Percentiles rank a stretch among this genome's conserved stretches.
phyloP scores from a whole-genome alignment of 1,140 invertebrate species.

The Pseudomyrmex flavicornis region DNA sequence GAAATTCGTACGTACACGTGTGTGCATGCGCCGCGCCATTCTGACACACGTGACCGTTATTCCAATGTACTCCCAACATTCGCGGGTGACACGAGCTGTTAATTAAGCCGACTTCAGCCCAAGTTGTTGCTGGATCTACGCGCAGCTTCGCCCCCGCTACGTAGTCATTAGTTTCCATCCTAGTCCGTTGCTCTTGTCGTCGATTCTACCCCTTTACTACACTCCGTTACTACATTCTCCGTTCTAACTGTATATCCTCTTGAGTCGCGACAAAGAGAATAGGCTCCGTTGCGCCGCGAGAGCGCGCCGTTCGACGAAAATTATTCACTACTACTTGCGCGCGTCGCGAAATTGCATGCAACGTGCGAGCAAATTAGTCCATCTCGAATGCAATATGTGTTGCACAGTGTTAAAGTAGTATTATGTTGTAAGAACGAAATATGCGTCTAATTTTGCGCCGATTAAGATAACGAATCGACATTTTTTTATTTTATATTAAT shows the following conservation, averaged over 20 bases:
- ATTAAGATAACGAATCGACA: not conserved
- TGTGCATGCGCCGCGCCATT: conserved; percentile 15
- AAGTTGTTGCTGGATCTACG: conserved; percentile 55
- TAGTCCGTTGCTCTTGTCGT: conserved; percentile 22
- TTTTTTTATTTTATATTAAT: not conserved
- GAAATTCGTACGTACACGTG: conserved; percentile 16
- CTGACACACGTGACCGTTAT: conserved; percentile 48
- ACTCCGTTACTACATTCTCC: not conserved
- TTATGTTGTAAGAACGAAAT: not conserved
- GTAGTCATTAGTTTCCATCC: conserved; percentile 17
- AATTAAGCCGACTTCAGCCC: conserved; percentile 71
- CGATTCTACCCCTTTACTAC: conserved; percentile 22
- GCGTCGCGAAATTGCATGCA: not conserved
- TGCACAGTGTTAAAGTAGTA: not conserved
- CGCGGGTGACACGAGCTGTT: conserved; percentile 63
- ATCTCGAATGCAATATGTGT: not conserved
- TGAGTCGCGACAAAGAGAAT: conserved; percentile 18
- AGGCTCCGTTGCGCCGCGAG: not conserved
- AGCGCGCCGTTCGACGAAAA: conserved; percentile 10
- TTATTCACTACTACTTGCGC: conserved; percentile 2
- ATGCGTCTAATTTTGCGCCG: not conserved
- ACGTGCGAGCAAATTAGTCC: conserved; percentile 11
- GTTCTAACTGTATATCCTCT: conserved; percentile 2
- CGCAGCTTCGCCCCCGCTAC: conserved; percentile 16
- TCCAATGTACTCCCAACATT: conserved; percentile 46